phyloP scores from a whole-genome alignment of 2,113 vertebrate species.

The Uria aalge region DNA sequence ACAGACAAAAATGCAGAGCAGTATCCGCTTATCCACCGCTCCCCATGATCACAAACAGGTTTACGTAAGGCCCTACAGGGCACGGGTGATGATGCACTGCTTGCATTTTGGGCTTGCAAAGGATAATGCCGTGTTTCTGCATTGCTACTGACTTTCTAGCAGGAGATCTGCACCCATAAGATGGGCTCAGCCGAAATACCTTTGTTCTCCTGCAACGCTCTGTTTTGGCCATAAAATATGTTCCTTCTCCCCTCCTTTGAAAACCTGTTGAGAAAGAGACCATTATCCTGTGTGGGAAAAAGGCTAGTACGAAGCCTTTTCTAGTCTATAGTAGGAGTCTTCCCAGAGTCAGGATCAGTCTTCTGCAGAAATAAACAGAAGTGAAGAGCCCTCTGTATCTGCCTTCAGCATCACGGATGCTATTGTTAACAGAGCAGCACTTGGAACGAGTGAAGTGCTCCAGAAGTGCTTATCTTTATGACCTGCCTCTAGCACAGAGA shows the following conservation, averaged over 20 bases:
- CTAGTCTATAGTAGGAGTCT: not conserved
- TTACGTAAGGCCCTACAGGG: not conserved
- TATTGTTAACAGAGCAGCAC: not conserved
- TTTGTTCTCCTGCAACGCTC: not conserved
- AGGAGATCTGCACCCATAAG: not conserved
- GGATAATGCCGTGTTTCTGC: not conserved
- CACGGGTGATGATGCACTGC: not conserved
- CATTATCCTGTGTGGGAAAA: not conserved
- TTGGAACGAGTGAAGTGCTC: not conserved
- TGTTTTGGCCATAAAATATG: not conserved
- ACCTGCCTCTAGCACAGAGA: not conserved
- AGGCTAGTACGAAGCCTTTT: not conserved
- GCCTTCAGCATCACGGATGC: not conserved
- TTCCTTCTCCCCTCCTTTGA: not conserved
- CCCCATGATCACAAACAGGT: not conserved
- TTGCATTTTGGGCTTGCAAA: not conserved
- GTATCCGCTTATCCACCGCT: not conserved
- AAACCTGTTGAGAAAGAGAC: not conserved
- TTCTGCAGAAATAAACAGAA: not conserved
- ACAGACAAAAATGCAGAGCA: not conserved
- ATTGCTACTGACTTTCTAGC: not conserved
- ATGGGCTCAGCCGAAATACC: not conserved
- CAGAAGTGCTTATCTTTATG: constrained; percentile 17
- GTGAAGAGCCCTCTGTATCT: not conserved
- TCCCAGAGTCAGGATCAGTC: not conserved